phyloP scores from a whole-genome alignment of 2,113 vertebrate genomes.

The Manacus vitellinus region DNA sequence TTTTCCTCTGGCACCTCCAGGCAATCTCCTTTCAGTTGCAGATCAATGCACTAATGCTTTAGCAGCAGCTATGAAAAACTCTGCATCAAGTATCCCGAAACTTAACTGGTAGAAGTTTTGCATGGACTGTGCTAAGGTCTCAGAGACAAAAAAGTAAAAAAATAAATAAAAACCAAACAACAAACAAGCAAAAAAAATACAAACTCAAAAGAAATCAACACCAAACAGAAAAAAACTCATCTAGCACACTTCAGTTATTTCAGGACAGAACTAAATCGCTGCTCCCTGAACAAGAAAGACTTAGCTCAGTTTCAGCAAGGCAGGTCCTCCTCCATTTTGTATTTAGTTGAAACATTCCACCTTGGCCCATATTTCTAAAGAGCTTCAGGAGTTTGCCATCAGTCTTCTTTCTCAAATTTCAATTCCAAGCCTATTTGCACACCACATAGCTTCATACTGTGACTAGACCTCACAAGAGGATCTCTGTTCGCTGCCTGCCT shows the following conservation, averaged over 20 bases:
- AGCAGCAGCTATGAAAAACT: background rate
- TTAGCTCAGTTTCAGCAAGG: background rate
- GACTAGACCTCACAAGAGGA: background rate
- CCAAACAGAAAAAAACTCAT: background rate
- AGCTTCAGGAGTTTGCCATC: background rate
- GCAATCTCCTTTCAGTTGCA: background rate
- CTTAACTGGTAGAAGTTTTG: too few relatives aligned
- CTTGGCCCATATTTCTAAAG: background rate
- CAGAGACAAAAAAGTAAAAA: background rate
- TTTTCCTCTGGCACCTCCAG: background rate
- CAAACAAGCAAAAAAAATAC: background rate
- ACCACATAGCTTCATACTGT: background rate
- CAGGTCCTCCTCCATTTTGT: background rate
- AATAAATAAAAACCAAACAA: too few relatives aligned
- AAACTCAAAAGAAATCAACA: background rate
- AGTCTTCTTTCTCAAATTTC: background rate
- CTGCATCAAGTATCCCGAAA: background rate
- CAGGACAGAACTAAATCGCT: background rate
- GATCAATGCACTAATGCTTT: background rate
- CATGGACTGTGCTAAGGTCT: background rate
- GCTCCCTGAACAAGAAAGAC: background rate
- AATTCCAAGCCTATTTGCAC: background rate
- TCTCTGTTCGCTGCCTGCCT: background rate
- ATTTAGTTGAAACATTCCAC: background rate
- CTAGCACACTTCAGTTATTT: background rate